Base-by-base conservation (phyloP, 2,113 vertebrate species). In the Melanerpes aurifrons region DNA sequence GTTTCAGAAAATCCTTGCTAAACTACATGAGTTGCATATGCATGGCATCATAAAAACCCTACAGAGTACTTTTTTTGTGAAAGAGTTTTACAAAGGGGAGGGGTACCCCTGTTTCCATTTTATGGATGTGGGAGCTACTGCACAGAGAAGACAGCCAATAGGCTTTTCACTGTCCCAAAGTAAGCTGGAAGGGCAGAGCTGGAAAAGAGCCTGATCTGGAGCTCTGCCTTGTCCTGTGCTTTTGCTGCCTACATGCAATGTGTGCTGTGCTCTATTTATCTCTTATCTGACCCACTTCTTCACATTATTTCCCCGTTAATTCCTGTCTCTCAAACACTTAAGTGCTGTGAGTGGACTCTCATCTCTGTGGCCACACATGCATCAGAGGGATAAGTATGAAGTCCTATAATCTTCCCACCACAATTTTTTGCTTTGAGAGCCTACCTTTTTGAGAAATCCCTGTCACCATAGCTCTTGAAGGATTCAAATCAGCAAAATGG, bases 331-430 rank as follows among this genome's bases (percentile, higher is more conserved):
- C 47, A 57, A 91, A 54, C 17, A 43, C 56, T 67, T 58, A 31
- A 37, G 25, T 80, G 35, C 86, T 71, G 29, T 85, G 19, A 57
- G 12, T 50, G 28, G 13, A 9, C 24, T 87, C 61, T 89, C 5
- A 0, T 71, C 32, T n/a, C 63, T 25, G 26, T 1, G 1, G 24
- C 35, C 24, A 1, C 71, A 19, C 0, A 1, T 63, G 57, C 53
- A 40, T 62, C 17, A 53, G 59, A 73, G 76, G 58, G 47, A 21
- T 56, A 66, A 56, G 25, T 10, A 28, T 66, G 62, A 45, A 37
- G 47, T 87, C 29, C 50, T 19, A 56, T 2, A 74, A 70, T 40
- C 43, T 82, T 57, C 57, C 48, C 72, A 48, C 26, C 2, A 5
- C 10, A n/a, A 16, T 47, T 89, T 89, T 45, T 80, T 86, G 54